Base-by-base conservation (phyloP, 2,797 vertebrate genomes). In the Somateria mollissima region DNA sequence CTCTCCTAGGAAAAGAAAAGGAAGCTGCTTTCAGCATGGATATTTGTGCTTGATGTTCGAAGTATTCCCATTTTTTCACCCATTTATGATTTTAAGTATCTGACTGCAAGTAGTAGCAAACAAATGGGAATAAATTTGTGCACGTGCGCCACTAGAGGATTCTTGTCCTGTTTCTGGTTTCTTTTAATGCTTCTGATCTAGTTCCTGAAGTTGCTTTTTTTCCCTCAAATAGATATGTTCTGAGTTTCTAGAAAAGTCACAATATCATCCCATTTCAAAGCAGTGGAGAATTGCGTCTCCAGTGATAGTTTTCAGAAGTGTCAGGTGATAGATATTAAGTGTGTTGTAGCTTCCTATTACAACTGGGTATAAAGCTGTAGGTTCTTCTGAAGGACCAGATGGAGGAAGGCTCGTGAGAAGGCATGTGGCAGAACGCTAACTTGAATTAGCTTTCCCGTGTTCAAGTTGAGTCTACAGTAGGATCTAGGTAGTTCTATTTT, bases 401-500 rank as follows among this genome's bases (percentile, higher is more conserved):
- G 57, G 58, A 85, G 67, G 43, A 65, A 73, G 45, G 27, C 71
- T 79, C 1, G 1, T 89, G 71, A 84, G 62, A 62, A 74, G 45
- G 25, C 0, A 0, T 54, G 51, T 53, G 47, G 71, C 67, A 74
- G 72, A 85, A 54, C 15, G 16, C 28, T 71, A 41, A 54, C 32
- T 80, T 65, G 53, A 77, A 19, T 41, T 89, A 51, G 6, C 53
- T 91, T 32, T 51, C 75, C 41, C 77, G 9, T 45, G 36, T 65
- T 71, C 77, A 51, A 87, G 51, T 82, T 2, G 5, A 90, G 67
- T 57, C 66, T 32, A 8, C 41, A 54, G 84, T 24, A 77, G 56
- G 81, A 84, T 92, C 32, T 86, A 80, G 66, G 75, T 89, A 89
- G 75, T 78, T 91, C 39, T 90, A 11, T 64, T 95, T 93, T 84